phyloP scores from a whole-genome alignment of 2,113 vertebrate genomes.

The Tiliqua scincoides region DNA sequence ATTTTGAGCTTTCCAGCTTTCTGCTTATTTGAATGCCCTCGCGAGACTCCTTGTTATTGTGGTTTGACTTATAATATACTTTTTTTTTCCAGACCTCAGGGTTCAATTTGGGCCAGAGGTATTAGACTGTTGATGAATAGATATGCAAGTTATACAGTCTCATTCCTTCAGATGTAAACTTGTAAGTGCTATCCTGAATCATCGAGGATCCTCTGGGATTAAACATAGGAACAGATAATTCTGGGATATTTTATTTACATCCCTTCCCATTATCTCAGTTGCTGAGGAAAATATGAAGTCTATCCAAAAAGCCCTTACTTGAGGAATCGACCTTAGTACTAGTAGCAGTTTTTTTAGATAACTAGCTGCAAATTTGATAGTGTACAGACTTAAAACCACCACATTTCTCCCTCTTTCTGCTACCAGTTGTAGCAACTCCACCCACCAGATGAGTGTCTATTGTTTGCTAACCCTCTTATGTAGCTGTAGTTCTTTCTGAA shows the following conservation, averaged over 20 bases:
- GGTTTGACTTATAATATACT: background rate
- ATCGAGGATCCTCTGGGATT: background rate
- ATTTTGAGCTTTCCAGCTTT: background rate
- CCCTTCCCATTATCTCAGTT: background rate
- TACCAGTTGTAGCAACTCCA: background rate
- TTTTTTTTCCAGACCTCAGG: background rate
- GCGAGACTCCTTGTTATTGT: background rate
- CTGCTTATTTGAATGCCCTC: slow-evolving; percentile 8
- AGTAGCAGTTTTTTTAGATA: too few species aligned
- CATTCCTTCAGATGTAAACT: background rate
- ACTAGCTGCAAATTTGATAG: too few species aligned
- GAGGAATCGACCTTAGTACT: background rate
- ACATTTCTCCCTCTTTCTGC: background rate
- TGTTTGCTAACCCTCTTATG: background rate
- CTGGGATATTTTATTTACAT: background rate
- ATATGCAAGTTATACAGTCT: background rate
- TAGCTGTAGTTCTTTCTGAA: background rate
- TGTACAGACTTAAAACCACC: too few species aligned
- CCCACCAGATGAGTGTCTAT: background rate
- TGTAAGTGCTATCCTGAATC: background rate
- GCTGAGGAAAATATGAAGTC: background rate
- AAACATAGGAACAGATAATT: background rate
- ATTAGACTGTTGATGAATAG: background rate
- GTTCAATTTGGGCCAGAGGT: background rate
- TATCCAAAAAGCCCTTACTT: background rate